Conservation (phyloP, 2,113 vertebrate species). For the Larimichthys polyactis region DNA sequence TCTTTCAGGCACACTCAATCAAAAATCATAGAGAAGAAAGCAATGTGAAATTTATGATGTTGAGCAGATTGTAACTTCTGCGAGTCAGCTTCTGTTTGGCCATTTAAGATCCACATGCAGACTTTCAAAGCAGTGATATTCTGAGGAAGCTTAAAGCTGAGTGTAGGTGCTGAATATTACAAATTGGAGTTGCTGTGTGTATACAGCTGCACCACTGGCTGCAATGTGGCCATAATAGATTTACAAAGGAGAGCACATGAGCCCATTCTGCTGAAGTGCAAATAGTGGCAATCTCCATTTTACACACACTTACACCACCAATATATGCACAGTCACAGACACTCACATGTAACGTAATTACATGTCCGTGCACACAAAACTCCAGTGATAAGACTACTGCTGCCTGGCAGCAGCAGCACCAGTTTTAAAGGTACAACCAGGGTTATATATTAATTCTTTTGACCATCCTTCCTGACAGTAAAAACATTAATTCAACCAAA, state of each 20-base stretch:
- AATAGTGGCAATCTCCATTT: constrained; percentile 59
- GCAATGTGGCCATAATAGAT: constrained; percentile 34
- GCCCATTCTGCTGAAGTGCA: constrained; percentile 65
- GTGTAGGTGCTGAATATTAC: constrained; percentile 15
- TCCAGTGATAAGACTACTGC: neutral
- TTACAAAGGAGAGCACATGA: constrained; percentile 38
- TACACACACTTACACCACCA: constrained; percentile 19
- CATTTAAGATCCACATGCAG: neutral
- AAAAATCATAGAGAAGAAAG: neutral
- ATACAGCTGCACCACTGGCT: constrained; percentile 71
- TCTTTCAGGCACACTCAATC: too few species aligned
- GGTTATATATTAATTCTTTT: neutral
- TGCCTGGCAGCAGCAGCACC: constrained; percentile 24
- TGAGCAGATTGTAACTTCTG: neutral
- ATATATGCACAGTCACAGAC: constrained; percentile 56
- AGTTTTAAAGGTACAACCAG: neutral
- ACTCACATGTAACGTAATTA: constrained; percentile 27
- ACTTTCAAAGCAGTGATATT: neutral
- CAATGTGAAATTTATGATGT: neutral
- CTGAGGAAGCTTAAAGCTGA: constrained; percentile 41
- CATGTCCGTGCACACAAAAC: constrained; percentile 13
- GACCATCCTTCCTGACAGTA: neutral
- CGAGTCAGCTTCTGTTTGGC: neutral
- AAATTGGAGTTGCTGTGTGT: constrained; percentile 57
- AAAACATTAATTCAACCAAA: neutral